Conservation (phyloP, 2,113 vertebrate species). For the Pterocles orientalis region DNA sequence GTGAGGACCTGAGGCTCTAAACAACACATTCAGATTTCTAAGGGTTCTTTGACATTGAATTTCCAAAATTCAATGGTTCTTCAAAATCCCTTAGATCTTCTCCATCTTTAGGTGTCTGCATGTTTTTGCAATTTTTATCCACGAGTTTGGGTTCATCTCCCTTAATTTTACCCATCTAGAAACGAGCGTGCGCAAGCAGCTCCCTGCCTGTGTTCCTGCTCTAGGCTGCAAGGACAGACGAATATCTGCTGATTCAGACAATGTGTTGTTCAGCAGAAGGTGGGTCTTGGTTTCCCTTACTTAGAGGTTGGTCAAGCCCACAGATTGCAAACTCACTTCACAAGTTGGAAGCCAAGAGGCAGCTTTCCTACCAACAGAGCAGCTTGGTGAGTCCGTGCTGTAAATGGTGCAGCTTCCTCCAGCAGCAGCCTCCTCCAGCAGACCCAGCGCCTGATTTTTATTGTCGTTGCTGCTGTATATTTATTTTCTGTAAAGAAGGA, state of each 20-base stretch:
- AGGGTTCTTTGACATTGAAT: neutral
- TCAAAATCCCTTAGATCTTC: neutral
- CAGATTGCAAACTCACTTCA: neutral
- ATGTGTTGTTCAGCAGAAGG: neutral
- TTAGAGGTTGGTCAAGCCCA: neutral
- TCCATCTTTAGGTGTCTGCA: neutral
- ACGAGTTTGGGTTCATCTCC: neutral
- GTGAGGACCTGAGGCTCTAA: neutral
- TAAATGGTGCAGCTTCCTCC: neutral
- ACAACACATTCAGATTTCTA: neutral
- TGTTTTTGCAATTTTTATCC: neutral
- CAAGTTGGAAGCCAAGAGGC: neutral
- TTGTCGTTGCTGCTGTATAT: neutral
- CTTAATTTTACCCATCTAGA: neutral
- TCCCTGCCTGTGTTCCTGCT: neutral
- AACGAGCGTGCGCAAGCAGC: neutral
- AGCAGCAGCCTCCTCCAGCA: neutral
- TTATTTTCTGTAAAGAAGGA: neutral
- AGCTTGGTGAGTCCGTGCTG: neutral
- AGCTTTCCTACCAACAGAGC: neutral
- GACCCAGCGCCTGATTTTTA: neutral
- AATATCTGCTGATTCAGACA: neutral
- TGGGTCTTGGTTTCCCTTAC: neutral
- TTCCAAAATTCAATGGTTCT: neutral
- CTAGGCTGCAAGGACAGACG: neutral